Percentiles rank a stretch among this genome's conserved stretches.
Conservation (phyloP, 2,113 vertebrate species). For the Myodes glareolus region DNA sequence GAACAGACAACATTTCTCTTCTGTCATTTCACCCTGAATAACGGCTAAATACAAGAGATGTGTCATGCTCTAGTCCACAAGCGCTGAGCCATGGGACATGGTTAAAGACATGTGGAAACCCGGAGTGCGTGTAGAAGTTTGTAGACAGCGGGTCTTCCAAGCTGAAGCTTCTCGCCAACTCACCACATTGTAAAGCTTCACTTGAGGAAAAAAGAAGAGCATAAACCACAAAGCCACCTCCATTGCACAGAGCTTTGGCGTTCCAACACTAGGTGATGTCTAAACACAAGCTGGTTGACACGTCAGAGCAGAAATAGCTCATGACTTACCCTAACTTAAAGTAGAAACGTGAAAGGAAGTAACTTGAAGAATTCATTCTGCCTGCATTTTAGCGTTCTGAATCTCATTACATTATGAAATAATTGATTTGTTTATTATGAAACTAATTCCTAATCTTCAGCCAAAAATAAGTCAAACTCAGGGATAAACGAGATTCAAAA, state of each 20-base stretch:
- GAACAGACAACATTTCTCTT: neutral
- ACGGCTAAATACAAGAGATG: neutral
- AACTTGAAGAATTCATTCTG: neutral
- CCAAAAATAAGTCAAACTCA: neutral
- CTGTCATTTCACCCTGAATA: neutral
- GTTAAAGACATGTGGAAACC: neutral
- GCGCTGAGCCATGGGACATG: too few species aligned
- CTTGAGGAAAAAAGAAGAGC: neutral
- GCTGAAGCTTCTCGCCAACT: neutral
- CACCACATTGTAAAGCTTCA: neutral
- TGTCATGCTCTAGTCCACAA: neutral
- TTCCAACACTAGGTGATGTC: neutral
- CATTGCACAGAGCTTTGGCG: too few species aligned
- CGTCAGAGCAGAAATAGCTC: neutral
- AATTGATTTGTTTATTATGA: neutral
- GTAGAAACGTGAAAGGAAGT: neutral
- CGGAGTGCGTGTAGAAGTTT: neutral
- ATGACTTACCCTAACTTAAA: neutral
- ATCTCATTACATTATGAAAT: neutral
- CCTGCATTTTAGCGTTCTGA: neutral
- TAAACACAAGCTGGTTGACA: neutral
- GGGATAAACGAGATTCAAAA: neutral
- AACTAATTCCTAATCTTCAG: neutral
- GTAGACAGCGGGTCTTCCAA: neutral
- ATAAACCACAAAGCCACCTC: neutral